These are phyloP conservation scores for Eupristina koningsbergeri DNA, from an alignment of 1,140 invertebrate genomes.

Conservation along the genomic window DNA sequence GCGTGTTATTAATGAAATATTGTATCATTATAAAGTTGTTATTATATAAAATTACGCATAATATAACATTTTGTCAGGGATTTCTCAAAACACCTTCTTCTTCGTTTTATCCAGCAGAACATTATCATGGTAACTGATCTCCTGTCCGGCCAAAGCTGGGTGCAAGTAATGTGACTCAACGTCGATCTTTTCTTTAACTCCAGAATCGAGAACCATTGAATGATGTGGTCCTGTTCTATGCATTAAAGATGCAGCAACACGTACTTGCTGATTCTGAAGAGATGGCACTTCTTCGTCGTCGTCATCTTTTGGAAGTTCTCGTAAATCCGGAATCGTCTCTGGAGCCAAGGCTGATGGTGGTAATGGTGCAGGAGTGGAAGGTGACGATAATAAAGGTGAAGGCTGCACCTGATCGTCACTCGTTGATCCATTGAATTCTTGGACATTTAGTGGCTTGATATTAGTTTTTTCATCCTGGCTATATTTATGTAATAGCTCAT, in stretches of 20 bases:
- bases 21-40: neutral
- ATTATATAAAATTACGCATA: conserved; percentile 12
- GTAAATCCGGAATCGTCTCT: neutral
- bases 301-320: conserved; percentile 43
- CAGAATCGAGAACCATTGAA: conserved; percentile 67
- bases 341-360: neutral
- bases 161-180: conserved; percentile 73
- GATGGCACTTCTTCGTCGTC: conserved; percentile 53
- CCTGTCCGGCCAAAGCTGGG: conserved; percentile 72
- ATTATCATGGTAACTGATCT: conserved; percentile 74
- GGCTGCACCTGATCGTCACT: neutral
- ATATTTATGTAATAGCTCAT: conserved; percentile 65
- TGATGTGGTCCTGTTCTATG: conserved; percentile 68
- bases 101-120: conserved; percentile 67
- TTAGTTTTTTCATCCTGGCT: conserved; percentile 49
- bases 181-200: conserved; percentile 72
- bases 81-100: conserved; percentile 67
- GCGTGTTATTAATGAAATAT: conserved; percentile 9
- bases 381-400: neutral
- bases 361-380: neutral
- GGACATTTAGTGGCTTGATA: neutral
- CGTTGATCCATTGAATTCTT: neutral
- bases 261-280: conserved; percentile 59
- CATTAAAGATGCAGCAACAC: conserved; percentile 54
- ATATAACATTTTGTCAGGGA: neutral